Evolutionary conservation across 2,797 vertebrate species (phyloP).

Genomic region (Mallotus villosus): DNA sequence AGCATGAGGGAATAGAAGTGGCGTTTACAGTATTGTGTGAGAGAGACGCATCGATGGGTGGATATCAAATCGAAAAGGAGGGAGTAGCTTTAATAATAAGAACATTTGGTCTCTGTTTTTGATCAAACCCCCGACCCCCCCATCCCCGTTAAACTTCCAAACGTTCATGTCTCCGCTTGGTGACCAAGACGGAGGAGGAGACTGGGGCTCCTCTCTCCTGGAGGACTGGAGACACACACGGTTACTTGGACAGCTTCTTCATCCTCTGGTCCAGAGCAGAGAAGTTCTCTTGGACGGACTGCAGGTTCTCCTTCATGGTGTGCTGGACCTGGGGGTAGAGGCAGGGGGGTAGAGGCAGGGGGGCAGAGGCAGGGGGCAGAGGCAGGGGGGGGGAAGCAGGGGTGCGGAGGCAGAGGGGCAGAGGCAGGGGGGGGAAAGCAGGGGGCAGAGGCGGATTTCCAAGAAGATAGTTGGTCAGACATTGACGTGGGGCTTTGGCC

Average conservation of each 20-base stretch:
- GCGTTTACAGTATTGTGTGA: constrained; percentile 34
- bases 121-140: constrained; percentile 20
- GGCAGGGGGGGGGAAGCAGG: too few species aligned
- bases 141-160: constrained; percentile 44
- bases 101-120: constrained; percentile 62
- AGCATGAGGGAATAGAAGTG: not conserved
- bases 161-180: constrained; percentile 45
- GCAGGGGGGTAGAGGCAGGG: too few species aligned
- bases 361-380: too few species aligned
- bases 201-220: constrained; percentile 32
- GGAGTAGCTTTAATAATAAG: constrained; percentile 42
- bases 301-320: constrained; percentile 91
- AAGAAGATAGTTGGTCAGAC: too few species aligned
- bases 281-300: constrained; percentile 86
- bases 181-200: constrained; percentile 55
- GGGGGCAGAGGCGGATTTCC: too few species aligned
- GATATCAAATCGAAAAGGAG: constrained; percentile 27
- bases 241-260: constrained; percentile 86
- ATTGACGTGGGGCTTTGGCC: too few species aligned
- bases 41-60: constrained; percentile 35
- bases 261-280: constrained; percentile 82
- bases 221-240: constrained; percentile 34
- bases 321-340: constrained; percentile 80
- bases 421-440: too few species aligned
- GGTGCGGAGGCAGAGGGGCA: not conserved